Evolutionary conservation across 2,113 vertebrate genomes (phyloP).

Genomic region (Coracopsis vasa): DNA sequence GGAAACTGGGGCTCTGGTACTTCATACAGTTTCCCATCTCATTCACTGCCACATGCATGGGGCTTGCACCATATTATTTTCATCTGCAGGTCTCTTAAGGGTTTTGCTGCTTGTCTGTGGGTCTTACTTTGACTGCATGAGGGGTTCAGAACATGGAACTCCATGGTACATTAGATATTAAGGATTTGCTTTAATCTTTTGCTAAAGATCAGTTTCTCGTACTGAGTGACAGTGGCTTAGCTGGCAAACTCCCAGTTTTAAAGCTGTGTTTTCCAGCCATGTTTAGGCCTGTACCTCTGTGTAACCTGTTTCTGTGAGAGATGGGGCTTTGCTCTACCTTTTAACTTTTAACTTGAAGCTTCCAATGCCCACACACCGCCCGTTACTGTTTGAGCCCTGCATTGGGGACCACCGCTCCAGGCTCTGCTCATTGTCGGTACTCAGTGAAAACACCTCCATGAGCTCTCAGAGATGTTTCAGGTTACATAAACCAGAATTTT

Average conservation of each 20-base stretch:
- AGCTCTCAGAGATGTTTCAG: not conserved
- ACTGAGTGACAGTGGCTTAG: not conserved
- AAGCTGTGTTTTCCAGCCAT: not conserved
- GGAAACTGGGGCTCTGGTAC: not conserved
- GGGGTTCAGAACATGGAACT: not conserved
- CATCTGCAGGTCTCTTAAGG: not conserved
- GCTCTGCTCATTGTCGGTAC: not conserved
- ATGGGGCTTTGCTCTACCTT: not conserved
- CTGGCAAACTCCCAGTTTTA: not conserved
- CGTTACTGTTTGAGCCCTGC: not conserved
- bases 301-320: not conserved
- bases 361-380: not conserved
- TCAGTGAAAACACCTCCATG: not conserved
- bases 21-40: not conserved
- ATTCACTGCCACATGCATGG: not conserved
- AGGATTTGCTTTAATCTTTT: not conserved
- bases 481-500: slow-evolving; percentile 49
- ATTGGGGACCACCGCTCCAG: not conserved
- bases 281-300: not conserved
- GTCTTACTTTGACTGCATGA: rapidly evolving
- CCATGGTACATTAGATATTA: rapidly evolving
- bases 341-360: not conserved
- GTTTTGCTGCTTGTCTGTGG: not conserved
- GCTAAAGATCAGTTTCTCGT: rapidly evolving
- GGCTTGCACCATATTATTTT: not conserved